These are phyloP conservation scores for Bolborhynchus lineola DNA, from an alignment of 2,113 vertebrate species.

Conservation along the genomic window DNA sequence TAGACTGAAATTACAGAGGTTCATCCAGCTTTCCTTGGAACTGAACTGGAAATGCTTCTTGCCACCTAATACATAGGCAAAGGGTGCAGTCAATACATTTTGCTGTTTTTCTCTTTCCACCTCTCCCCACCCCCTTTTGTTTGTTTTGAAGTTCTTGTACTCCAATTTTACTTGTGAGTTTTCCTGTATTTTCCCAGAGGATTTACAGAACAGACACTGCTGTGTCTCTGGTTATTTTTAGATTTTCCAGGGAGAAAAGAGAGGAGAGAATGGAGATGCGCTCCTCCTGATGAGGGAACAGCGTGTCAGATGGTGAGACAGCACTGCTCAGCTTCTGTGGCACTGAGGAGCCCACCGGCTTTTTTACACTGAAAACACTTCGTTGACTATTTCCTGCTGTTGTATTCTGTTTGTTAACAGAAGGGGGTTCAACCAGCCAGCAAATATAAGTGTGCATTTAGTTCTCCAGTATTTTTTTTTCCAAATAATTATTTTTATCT, in stretches of 20 bases:
- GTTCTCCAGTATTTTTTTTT: neutral
- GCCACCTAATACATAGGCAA: neutral
- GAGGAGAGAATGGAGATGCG: neutral
- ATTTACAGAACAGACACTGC: neutral
- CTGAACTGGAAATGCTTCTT: neutral
- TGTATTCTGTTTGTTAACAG: neutral
- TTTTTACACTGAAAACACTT: neutral
- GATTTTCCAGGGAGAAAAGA: neutral
- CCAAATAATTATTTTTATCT: neutral
- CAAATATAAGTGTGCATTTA: neutral
- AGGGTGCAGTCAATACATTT: neutral
- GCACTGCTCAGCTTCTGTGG: neutral
- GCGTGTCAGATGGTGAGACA: neutral
- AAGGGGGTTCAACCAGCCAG: neutral
- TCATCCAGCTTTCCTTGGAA: neutral
- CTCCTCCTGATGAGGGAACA: neutral
- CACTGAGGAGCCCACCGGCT: accelerated
- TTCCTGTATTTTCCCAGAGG: conserved; percentile 33
- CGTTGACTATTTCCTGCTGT: neutral
- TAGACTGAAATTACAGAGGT: neutral
- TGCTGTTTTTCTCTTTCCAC: neutral
- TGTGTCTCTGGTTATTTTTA: conserved; percentile 1
- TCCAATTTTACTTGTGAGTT: neutral
- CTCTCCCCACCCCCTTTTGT: accelerated
- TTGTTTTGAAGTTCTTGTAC: neutral